These are phyloP conservation scores for Heliconius sara DNA, from an alignment of 2,888 invertebrate genomes.

Conservation along the genomic window DNA sequence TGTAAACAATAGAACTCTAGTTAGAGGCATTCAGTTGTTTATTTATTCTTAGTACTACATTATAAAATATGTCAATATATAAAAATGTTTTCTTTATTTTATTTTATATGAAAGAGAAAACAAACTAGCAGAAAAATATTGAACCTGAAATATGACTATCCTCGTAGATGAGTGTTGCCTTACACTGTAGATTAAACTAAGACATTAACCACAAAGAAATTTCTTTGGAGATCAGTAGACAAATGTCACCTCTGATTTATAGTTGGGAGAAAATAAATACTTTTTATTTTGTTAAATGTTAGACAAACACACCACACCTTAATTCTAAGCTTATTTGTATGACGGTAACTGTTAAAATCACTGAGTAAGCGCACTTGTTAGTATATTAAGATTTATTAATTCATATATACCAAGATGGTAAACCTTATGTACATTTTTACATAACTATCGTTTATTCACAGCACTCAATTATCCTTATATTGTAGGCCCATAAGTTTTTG, in stretches of 20 bases:
- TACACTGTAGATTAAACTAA: slow-evolving; percentile 21
- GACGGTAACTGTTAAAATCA: slow-evolving; percentile 65
- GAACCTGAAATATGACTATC: slow-evolving; percentile 5
- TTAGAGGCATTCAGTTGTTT: slow-evolving; percentile 9
- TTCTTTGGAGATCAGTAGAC: slow-evolving; percentile 24
- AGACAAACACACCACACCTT: slow-evolving; percentile 79
- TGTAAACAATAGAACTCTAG: background rate
- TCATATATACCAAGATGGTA: slow-evolving; percentile 14
- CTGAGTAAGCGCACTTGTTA: slow-evolving; percentile 54
- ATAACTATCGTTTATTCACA: slow-evolving; percentile 16
- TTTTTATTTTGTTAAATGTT: slow-evolving; percentile 44
- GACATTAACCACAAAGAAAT: slow-evolving; percentile 15
- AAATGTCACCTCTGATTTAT: slow-evolving; percentile 30
- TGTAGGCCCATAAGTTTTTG: slow-evolving; percentile 10
- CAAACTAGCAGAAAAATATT: slow-evolving; percentile 23
- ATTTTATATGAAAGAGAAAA: slow-evolving; percentile 1
- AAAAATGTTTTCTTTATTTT: background rate
- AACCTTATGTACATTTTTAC: slow-evolving; percentile 30
- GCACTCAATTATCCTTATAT: background rate
- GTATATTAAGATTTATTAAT: slow-evolving; percentile 35
- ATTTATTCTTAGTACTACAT: background rate
- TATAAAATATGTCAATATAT: background rate
- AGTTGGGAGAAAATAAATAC: slow-evolving; percentile 38
- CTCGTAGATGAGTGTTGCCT: slow-evolving; percentile 20
- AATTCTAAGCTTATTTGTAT: slow-evolving; percentile 62